Conservation (phyloP, 2,113 vertebrate genomes). For the Symphodus melops region DNA sequence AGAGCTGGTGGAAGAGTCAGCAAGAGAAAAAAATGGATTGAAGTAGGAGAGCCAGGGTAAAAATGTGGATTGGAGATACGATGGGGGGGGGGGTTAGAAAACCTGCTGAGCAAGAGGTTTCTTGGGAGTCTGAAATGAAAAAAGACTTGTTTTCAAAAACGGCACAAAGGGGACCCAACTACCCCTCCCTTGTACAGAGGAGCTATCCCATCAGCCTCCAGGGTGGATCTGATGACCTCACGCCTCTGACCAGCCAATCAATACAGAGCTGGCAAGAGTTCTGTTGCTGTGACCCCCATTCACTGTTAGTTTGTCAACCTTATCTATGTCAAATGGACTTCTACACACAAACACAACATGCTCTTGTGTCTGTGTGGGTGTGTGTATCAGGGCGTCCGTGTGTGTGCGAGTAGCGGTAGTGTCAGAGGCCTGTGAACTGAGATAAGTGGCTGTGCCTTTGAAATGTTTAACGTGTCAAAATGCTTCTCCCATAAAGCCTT, state of each 20-base stretch:
- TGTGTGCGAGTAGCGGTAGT: slow-evolving; percentile 31
- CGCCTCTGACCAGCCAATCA: slow-evolving; percentile 60
- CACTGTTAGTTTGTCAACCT: slow-evolving; percentile 43
- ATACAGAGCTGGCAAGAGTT: slow-evolving; percentile 59
- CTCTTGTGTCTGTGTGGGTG: slow-evolving; percentile 9
- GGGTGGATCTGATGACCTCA: slow-evolving; percentile 64
- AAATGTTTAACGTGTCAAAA: slow-evolving; percentile 48
- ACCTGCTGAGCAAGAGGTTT: slow-evolving; percentile 57
- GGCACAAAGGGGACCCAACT: slow-evolving; percentile 10
- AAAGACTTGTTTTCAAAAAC: background rate
- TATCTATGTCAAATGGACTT: slow-evolving; percentile 55
- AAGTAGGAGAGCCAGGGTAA: slow-evolving; percentile 17
- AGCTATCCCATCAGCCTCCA: slow-evolving; percentile 61
- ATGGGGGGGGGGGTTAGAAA: slow-evolving; percentile 3
- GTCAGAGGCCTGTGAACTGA: slow-evolving; percentile 48
- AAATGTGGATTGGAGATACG: slow-evolving; percentile 40
- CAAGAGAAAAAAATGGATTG: slow-evolving; percentile 26
- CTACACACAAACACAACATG: slow-evolving; percentile 26
- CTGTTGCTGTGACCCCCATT: slow-evolving; percentile 55
- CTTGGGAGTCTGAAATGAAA: slow-evolving; percentile 30
- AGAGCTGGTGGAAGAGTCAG: background rate
- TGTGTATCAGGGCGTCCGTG: slow-evolving; percentile 18
- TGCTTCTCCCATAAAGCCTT: slow-evolving; percentile 48
- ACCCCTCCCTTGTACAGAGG: slow-evolving; percentile 39
- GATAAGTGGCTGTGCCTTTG: slow-evolving; percentile 66